These are phyloP conservation scores for Sibirionetta formosa DNA, from an alignment of 2,797 vertebrate genomes.

Conservation along the genomic window DNA sequence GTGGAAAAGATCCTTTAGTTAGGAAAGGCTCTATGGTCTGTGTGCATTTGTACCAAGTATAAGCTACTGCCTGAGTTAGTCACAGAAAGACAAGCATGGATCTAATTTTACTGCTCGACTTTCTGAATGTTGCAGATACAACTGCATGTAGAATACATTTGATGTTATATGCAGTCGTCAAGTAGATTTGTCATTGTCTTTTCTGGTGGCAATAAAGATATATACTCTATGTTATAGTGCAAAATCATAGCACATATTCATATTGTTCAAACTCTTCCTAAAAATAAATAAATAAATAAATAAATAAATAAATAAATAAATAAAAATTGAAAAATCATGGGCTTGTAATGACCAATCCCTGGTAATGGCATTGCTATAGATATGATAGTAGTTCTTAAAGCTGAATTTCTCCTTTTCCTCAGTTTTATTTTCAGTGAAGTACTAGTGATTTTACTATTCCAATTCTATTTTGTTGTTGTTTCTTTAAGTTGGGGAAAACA, in stretches of 20 bases:
- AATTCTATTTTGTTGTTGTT: neutral
- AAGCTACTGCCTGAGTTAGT: neutral
- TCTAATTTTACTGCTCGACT: neutral
- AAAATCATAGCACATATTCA: neutral
- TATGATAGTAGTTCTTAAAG: neutral
- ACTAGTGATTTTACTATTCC: neutral
- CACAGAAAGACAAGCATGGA: conserved; percentile 6
- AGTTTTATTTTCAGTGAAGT: neutral
- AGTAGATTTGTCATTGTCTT: neutral
- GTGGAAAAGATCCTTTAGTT: neutral
- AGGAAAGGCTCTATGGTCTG: neutral
- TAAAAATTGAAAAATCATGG: neutral
- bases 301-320: neutral
- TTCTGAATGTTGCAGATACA: neutral
- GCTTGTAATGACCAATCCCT: neutral
- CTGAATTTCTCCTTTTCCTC: neutral
- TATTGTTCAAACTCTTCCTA: neutral
- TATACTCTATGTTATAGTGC: neutral
- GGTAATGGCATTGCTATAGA: neutral
- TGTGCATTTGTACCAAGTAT: neutral
- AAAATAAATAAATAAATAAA: neutral
- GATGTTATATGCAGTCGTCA: neutral
- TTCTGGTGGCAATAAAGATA: neutral
- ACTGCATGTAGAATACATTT: neutral
- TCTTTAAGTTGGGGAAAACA: neutral